Conservation (phyloP, 1,140 invertebrate species). For the Sycophaga agraensis region DNA sequence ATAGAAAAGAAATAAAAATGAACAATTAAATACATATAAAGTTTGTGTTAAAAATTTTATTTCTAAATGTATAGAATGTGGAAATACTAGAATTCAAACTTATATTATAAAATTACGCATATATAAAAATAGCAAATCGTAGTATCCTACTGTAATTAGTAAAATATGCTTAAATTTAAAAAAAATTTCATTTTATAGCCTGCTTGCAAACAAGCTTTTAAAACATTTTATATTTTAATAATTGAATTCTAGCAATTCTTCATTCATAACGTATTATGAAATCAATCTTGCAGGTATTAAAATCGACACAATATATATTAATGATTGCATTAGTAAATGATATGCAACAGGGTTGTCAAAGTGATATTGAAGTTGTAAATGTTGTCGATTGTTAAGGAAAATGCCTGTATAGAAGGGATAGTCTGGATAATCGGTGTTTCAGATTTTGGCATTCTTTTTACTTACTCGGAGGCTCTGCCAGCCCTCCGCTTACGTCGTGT, state of each 20-base stretch:
- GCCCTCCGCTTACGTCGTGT: slow-evolving; percentile 57
- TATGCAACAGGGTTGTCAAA: slow-evolving; percentile 25
- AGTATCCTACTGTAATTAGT: too few species aligned
- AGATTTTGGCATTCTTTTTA: slow-evolving; percentile 45
- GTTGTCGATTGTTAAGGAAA: slow-evolving; percentile 29
- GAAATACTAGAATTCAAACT: too few species aligned
- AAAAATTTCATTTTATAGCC: too few species aligned
- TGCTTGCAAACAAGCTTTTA: too few species aligned
- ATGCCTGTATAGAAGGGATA: slow-evolving; percentile 40
- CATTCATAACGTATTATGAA: not conserved
- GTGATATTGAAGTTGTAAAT: slow-evolving; percentile 35
- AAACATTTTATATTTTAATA: not conserved
- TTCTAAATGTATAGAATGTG: too few species aligned
- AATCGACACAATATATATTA: too few species aligned
- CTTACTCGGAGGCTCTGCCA: slow-evolving; percentile 60
- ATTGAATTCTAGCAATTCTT: not conserved
- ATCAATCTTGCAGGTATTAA: not conserved
- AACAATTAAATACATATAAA: not conserved
- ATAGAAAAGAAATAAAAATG: not conserved
- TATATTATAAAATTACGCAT: too few species aligned
- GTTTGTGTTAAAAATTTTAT: too few species aligned
- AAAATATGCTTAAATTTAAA: too few species aligned
- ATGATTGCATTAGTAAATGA: slow-evolving; percentile 29
- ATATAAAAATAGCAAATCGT: too few species aligned
- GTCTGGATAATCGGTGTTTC: slow-evolving; percentile 41